Percentiles rank a stretch among this genome's conserved stretches.
These are phyloP conservation scores for Diarsia rubi DNA, from an alignment of 2,888 invertebrate genomes.

Conservation along the genomic window DNA sequence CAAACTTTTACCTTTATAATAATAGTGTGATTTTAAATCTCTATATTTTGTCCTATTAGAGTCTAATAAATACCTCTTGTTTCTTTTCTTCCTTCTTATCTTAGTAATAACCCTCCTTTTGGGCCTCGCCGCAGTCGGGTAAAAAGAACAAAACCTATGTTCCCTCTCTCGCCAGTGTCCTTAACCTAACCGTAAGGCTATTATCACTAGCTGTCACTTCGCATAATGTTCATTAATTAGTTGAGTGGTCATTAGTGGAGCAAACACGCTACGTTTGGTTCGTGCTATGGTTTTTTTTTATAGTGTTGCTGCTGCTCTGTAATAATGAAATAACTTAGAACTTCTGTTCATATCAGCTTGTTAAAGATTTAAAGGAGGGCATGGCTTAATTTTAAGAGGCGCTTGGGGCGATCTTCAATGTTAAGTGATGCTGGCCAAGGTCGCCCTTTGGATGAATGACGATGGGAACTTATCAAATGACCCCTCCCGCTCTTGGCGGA, in stretches of 20 bases:
- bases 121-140: too few species aligned
- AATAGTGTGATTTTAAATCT: too few species aligned
- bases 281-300: not conserved
- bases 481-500: too few species aligned
- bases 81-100: too few species aligned
- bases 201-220: conserved; percentile 5
- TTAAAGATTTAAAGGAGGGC: not conserved
- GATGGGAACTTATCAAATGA: too few species aligned
- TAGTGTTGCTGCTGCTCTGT: too few species aligned
- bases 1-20: too few species aligned
- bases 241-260: conserved; percentile 25
- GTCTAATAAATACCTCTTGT: too few species aligned
- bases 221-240: conserved; percentile 28
- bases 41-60: too few species aligned
- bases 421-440: not conserved
- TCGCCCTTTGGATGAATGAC: not conserved
- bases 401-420: not conserved
- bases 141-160: not conserved
- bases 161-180: not conserved
- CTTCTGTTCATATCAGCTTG: not conserved
- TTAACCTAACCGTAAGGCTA: not conserved
- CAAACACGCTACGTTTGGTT: not conserved
- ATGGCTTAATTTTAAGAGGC: not conserved
- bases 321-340: not conserved
- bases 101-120: too few species aligned